Percentiles rank a stretch among this genome's conserved stretches.
Evolutionary conservation across 1,140 invertebrate genomes (phyloP).

Genomic region (Danaus melanippus): DNA sequence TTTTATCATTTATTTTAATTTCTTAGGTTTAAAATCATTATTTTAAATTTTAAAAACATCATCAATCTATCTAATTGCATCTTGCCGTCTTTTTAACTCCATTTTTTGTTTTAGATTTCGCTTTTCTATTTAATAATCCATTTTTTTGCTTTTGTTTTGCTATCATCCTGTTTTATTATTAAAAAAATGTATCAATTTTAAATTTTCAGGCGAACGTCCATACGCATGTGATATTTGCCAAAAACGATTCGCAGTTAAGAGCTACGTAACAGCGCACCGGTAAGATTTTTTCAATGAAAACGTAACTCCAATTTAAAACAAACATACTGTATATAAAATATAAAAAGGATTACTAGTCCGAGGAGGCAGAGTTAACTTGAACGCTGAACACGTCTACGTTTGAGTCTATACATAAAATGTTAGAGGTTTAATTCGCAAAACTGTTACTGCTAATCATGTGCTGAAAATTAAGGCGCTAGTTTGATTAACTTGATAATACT

Average conservation of each 20-base stretch:
- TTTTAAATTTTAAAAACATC: conserved; percentile 58
- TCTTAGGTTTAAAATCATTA: conserved; percentile 52
- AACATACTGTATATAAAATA: too few species aligned
- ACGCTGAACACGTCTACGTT: too few species aligned
- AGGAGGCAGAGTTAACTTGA: too few species aligned
- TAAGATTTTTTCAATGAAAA: conserved; percentile 22
- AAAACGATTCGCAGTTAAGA: conserved; percentile 83
- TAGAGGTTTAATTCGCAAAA: too few species aligned
- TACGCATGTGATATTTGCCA: conserved; percentile 84
- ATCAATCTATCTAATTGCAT: conserved; percentile 60
- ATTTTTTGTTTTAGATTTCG: conserved; percentile 21
- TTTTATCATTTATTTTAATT: conserved; percentile 50
- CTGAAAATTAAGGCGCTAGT: too few species aligned
- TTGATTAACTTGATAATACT: too few species aligned
- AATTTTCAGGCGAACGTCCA: conserved; percentile 74
- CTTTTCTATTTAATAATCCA: conserved; percentile 7
- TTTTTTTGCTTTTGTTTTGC: conserved; percentile 8
- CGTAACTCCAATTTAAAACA: too few species aligned
- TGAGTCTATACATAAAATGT: too few species aligned
- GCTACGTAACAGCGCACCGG: conserved; percentile 82
- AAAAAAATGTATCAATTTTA: background rate
- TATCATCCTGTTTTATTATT: conserved; percentile 4
- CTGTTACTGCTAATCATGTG: too few species aligned
- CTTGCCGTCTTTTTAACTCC: conserved; percentile 68
- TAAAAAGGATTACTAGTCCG: too few species aligned